Percentiles rank a stretch among this genome's conserved stretches.
Conservation (phyloP, 2,888 invertebrate genomes). For the Podabrus alpinus region DNA sequence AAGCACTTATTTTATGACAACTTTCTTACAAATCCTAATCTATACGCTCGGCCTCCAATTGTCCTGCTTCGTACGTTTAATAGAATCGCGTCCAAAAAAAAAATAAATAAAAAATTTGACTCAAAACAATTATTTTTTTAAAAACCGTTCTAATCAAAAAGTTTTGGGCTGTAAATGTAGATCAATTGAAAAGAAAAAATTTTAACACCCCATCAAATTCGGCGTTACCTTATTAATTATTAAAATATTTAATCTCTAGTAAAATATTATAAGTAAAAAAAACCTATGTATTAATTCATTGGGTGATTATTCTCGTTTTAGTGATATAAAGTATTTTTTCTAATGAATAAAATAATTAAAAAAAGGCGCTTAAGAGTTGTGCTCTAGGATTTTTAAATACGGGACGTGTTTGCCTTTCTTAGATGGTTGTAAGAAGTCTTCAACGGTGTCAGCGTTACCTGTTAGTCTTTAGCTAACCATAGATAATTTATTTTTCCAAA, state of each 20-base stretch:
- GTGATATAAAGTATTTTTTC: conserved; percentile 54
- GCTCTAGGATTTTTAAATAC: conserved; percentile 43
- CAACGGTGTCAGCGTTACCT: conserved; percentile 53
- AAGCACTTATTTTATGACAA: neutral
- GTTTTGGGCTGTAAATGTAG: conserved; percentile 22
- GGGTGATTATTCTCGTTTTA: conserved; percentile 42
- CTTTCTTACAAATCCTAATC: neutral
- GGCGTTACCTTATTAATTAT: conserved; percentile 14
- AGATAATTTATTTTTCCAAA: conserved; percentile 9
- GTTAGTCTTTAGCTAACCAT: conserved; percentile 42
- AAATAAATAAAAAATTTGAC: neutral
- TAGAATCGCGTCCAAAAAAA: neutral
- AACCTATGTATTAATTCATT: conserved; percentile 25
- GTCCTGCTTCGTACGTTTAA: neutral
- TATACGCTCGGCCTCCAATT: neutral
- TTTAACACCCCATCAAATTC: conserved; percentile 21
- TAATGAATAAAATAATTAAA: conserved; percentile 28
- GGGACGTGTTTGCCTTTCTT: conserved; percentile 48
- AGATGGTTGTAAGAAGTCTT: conserved; percentile 45
- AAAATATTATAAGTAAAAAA: conserved; percentile 20
- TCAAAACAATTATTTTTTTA: neutral
- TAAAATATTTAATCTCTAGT: conserved; percentile 11
- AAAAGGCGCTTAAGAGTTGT: conserved; percentile 35
- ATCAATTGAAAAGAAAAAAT: conserved; percentile 6
- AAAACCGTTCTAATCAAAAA: conserved; percentile 23